Conservation (phyloP, 2,888 invertebrate species). For the Euzophera pinguis region DNA sequence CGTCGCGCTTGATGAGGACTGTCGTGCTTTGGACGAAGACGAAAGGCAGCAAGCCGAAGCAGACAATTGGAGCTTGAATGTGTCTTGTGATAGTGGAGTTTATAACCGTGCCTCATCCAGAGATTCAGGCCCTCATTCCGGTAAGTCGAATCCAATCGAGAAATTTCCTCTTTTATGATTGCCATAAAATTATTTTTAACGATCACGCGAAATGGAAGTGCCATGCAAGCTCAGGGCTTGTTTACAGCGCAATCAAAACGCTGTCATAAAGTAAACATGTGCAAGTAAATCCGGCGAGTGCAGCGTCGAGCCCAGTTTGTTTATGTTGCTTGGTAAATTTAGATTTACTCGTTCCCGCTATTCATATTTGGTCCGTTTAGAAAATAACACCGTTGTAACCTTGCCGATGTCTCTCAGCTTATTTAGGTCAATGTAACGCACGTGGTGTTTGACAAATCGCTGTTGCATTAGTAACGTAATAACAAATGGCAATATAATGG, state of each 20-base stretch:
- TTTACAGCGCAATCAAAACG: constrained; percentile 53
- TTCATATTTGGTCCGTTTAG: constrained; percentile 73
- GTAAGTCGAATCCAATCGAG: constrained; percentile 42
- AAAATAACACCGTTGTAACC: constrained; percentile 71
- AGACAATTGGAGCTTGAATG: constrained; percentile 75
- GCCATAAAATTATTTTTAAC: constrained; percentile 62
- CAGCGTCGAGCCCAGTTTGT: constrained; percentile 65
- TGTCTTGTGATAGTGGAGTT: constrained; percentile 80
- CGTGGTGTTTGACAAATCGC: constrained; percentile 60
- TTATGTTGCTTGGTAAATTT: constrained; percentile 74
- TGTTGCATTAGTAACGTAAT: constrained; percentile 30
- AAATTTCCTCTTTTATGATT: constrained; percentile 40
- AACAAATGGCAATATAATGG: constrained; percentile 9
- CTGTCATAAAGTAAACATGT: constrained; percentile 54
- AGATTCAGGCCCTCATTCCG: constrained; percentile 76
- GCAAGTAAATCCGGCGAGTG: constrained; percentile 46
- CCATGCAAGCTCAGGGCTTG: constrained; percentile 49
- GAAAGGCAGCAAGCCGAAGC: constrained; percentile 67
- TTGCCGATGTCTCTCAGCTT: constrained; percentile 65
- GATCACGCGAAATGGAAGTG: constrained; percentile 37
- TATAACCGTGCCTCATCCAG: constrained; percentile 80
- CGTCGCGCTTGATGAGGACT: constrained; percentile 70
- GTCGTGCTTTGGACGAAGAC: constrained; percentile 71
- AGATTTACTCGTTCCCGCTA: constrained; percentile 64
- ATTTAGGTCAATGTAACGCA: constrained; percentile 77